Evolutionary conservation across 53 echinoderm and acorn worm genomes (phyloP).

Genomic region (Crossaster papposus): DNA sequence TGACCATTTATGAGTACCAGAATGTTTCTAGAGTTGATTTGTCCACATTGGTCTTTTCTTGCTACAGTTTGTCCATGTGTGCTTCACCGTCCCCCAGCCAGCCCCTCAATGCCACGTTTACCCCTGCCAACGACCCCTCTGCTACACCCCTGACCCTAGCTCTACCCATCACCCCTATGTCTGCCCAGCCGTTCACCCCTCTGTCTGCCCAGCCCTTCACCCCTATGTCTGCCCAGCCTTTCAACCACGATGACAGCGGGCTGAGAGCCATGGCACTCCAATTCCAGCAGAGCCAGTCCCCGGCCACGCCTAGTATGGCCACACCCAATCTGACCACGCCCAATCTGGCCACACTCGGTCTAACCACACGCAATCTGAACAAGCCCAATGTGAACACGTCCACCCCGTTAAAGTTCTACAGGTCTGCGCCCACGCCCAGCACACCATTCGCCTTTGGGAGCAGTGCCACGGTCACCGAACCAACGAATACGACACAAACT

Average conservation of each 20-base stretch:
- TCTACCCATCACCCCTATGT: background rate
- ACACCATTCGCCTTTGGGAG: background rate
- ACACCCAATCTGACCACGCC: background rate
- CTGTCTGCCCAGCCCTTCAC: background rate
- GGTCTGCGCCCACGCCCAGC: slow-evolving; percentile 3
- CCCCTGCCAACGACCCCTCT: background rate
- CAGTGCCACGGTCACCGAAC: background rate
- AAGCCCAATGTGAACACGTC: background rate
- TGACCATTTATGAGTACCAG: too few species aligned
- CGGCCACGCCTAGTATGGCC: background rate
- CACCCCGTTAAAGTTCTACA: slow-evolving; percentile 24
- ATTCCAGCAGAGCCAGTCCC: slow-evolving; percentile 1
- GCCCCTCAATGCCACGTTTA: background rate
- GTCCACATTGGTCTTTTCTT: background rate
- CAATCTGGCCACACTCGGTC: too few species aligned
- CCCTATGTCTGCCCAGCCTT: background rate
- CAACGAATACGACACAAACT: background rate
- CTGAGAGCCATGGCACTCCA: background rate
- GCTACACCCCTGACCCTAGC: background rate
- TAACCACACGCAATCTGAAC: too few species aligned
- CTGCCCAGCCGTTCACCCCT: background rate
- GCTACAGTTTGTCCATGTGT: slow-evolving; percentile 24
- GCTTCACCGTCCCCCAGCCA: slow-evolving; percentile 14
- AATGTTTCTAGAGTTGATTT: too few species aligned
- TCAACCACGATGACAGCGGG: slow-evolving; percentile 1